Evolutionary conservation across 2,888 invertebrate genomes (phyloP).

Genomic region (Adelognathus sp.): DNA sequence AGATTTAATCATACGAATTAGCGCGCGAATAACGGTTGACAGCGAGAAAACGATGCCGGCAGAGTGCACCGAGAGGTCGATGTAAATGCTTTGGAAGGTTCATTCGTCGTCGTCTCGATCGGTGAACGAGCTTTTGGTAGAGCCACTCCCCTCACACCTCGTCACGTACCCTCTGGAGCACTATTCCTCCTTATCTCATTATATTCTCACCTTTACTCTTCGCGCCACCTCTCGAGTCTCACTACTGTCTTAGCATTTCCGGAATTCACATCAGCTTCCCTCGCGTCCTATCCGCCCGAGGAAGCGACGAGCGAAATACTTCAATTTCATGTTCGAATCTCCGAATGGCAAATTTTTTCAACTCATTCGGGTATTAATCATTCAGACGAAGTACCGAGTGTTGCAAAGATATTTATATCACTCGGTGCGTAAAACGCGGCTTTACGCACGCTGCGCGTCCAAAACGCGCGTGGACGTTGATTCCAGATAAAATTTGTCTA

Average conservation of each 20-base stretch:
- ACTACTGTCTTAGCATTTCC: not conserved
- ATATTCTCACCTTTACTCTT: not conserved
- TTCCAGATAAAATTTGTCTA: too few species aligned
- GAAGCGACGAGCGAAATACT: not conserved
- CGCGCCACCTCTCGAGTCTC: not conserved
- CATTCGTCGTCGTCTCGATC: not conserved
- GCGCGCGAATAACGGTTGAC: conserved; percentile 37
- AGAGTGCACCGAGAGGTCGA: conserved; percentile 17
- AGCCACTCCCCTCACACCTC: conserved; percentile 55
- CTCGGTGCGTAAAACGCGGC: too few species aligned
- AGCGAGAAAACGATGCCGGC: conserved; percentile 10
- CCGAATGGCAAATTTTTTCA: not conserved
- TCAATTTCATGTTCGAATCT: not conserved
- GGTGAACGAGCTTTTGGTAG: conserved; percentile 32
- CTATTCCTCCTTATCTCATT: conserved; percentile 38
- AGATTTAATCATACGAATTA: conserved; percentile 56
- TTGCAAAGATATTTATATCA: too few species aligned
- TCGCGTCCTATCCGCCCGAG: not conserved
- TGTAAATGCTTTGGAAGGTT: conserved; percentile 45
- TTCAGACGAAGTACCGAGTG: not conserved
- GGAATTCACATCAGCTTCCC: not conserved
- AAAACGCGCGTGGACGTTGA: too few species aligned
- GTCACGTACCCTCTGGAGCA: conserved; percentile 52
- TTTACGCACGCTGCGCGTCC: too few species aligned
- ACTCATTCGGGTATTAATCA: not conserved